Conservation (phyloP, 64 coral and sea anemone genomes). For the Porites australiensis region DNA sequence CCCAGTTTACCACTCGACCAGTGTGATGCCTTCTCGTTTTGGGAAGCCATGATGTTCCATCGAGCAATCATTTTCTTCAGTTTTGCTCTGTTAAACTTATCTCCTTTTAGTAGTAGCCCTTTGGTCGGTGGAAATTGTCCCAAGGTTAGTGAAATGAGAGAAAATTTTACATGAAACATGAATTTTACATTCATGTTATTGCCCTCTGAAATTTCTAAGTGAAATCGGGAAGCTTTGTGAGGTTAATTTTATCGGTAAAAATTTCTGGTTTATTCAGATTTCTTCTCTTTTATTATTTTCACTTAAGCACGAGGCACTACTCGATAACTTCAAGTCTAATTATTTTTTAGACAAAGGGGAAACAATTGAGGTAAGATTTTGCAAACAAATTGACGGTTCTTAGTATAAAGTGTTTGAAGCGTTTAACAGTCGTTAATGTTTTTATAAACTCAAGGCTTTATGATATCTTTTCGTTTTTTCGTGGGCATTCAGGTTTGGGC, state of each 20-base stretch:
- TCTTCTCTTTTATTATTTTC: background rate
- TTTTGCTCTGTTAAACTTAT: background rate
- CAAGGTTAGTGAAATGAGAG: background rate
- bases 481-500: slow-evolving; percentile 63
- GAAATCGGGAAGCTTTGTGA: no score
- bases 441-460: background rate
- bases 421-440: no score
- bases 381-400: background rate
- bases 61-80: background rate
- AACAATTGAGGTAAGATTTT: slow-evolving; percentile 51
- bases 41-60: background rate
- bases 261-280: no score
- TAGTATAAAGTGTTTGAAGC: no score
- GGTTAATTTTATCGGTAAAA: background rate
- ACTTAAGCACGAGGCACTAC: slow-evolving; percentile 68
- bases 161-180: background rate
- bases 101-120: background rate
- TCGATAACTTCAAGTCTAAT: slow-evolving; percentile 50
- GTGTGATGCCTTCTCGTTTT: no score
- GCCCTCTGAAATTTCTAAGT: background rate
- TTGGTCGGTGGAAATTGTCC: background rate
- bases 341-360: slow-evolving; percentile 82
- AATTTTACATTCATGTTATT: background rate
- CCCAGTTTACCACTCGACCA: no score
- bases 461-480: background rate